Percentiles rank a stretch among this genome's conserved stretches.
Evolutionary conservation across 35 echinoderm and acorn worm species (phyloP).

Genomic region (Apostichopus japonicus): DNA sequence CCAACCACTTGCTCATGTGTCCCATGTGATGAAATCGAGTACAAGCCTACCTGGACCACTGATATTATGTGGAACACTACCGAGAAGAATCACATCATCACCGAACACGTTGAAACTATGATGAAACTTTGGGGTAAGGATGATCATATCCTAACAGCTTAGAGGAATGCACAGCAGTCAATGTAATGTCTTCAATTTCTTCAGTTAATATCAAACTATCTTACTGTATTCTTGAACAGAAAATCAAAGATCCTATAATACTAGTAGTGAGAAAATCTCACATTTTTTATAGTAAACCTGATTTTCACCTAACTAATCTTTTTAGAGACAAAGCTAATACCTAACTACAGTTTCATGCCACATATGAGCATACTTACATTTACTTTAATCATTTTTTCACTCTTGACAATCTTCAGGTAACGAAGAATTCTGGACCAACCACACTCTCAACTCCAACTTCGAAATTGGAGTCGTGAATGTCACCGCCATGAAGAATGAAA

Average conservation of each 20-base stretch:
- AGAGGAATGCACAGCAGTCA: too few species aligned
- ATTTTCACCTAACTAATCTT: too few species aligned
- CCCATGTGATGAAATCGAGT: conserved; percentile 85
- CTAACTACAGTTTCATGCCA: too few species aligned
- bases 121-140: conserved; percentile 73
- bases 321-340: too few species aligned
- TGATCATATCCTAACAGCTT: background rate
- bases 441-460: conserved; percentile 49
- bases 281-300: too few species aligned
- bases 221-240: background rate
- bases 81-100: conserved; percentile 38
- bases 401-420: conserved; percentile 56
- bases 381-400: background rate
- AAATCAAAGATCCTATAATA: too few species aligned
- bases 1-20: conserved; percentile 86
- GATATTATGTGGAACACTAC: conserved; percentile 73
- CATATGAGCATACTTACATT: too few species aligned
- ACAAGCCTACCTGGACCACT: conserved; percentile 59
- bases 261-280: too few species aligned
- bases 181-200: too few species aligned
- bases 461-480: conserved; percentile 3
- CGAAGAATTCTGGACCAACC: conserved; percentile 59
- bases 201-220: background rate
- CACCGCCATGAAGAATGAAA: background rate
- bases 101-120: conserved; percentile 1